Conservation (phyloP, 2,113 vertebrate genomes). For the Oriolus oriolus region DNA sequence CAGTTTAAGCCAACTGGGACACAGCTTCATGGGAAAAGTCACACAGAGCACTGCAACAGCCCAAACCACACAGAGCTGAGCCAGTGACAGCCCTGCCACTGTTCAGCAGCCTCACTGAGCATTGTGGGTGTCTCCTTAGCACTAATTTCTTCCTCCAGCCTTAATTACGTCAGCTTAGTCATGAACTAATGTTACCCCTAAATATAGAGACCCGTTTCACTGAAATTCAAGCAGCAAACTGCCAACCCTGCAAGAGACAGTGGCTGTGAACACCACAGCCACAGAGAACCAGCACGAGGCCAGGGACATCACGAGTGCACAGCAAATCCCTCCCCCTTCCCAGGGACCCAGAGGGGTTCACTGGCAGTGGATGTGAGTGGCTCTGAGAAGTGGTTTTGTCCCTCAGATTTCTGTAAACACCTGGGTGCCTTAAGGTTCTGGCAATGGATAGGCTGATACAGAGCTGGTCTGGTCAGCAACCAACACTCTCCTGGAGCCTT, state of each 20-base stretch:
- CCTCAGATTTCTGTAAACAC: neutral
- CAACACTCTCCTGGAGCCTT: constrained; percentile 79
- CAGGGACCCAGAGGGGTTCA: neutral
- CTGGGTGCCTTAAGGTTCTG: constrained; percentile 47
- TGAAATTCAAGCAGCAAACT: neutral
- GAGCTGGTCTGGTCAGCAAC: constrained; percentile 88
- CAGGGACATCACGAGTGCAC: fast-evolving
- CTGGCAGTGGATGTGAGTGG: neutral
- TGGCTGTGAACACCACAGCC: neutral
- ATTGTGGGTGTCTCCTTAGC: neutral
- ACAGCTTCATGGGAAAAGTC: neutral
- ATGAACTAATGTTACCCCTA: neutral
- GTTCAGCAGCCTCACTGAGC: neutral
- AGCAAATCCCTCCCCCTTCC: neutral
- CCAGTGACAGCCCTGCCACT: neutral
- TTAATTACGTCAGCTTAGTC: neutral
- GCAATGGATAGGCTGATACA: constrained; percentile 80
- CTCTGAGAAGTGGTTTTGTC: neutral
- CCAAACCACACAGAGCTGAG: neutral
- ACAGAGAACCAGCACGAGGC: neutral
- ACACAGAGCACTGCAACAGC: neutral
- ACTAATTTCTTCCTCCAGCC: neutral
- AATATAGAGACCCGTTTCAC: neutral
- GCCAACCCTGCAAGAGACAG: neutral
- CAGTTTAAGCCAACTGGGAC: neutral